Conservation (phyloP, 2,888 invertebrate genomes). For the Hemithea aestivaria region DNA sequence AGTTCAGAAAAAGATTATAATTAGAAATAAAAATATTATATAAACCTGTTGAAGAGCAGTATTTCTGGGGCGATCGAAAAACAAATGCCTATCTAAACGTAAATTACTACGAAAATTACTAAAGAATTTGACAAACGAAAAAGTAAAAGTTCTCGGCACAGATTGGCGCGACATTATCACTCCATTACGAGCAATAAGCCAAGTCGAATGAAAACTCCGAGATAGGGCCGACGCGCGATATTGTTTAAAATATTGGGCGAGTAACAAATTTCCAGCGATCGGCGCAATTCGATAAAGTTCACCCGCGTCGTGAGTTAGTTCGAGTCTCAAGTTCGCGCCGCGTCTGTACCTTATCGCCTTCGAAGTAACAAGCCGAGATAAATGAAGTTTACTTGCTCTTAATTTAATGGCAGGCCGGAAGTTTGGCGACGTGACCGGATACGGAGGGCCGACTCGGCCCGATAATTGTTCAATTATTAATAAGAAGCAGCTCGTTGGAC, state of each 20-base stretch:
- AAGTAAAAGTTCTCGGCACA: slow-evolving; percentile 3
- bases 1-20: too few species aligned
- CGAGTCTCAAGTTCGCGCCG: slow-evolving; percentile 60
- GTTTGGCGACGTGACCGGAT: slow-evolving; percentile 66
- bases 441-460: slow-evolving; percentile 39
- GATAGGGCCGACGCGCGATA: slow-evolving; percentile 58
- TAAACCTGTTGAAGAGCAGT: too few species aligned
- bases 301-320: slow-evolving; percentile 56
- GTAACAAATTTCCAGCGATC: slow-evolving; percentile 74
- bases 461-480: slow-evolving; percentile 58
- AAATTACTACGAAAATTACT: too few species aligned
- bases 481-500: slow-evolving; percentile 34
- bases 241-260: slow-evolving; percentile 70
- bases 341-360: slow-evolving; percentile 71
- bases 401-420: slow-evolving; percentile 72
- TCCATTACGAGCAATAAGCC: slow-evolving; percentile 30
- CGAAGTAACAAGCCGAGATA: slow-evolving; percentile 75
- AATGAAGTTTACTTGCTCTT: slow-evolving; percentile 75
- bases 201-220: slow-evolving; percentile 45
- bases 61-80: too few species aligned
- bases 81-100: too few species aligned
- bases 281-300: slow-evolving; percentile 70
- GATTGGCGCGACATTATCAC: slow-evolving; percentile 29
- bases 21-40: too few species aligned
- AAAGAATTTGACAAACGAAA: not conserved